Evolutionary conservation across 2,113 vertebrate genomes (phyloP).

Genomic region (Cichladusa arquata): DNA sequence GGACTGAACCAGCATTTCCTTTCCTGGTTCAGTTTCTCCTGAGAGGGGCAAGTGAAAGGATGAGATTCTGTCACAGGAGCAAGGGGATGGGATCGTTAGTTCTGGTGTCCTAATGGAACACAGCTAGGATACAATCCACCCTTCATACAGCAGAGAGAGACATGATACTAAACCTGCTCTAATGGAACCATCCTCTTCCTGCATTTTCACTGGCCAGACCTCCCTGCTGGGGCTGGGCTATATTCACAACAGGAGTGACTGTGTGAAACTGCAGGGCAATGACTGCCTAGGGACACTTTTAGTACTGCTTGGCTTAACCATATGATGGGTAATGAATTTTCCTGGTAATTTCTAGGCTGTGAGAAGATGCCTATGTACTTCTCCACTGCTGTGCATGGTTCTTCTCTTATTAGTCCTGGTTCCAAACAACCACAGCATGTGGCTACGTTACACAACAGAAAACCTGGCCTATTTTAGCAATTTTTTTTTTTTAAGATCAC

Average conservation of each 20-base stretch:
- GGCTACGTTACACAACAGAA: neutral
- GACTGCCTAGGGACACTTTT: neutral
- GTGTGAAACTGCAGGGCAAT: neutral
- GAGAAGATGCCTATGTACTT: neutral
- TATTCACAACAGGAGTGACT: neutral
- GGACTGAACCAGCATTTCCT: neutral
- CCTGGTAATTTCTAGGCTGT: neutral
- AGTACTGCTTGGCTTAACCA: neutral
- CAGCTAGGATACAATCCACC: neutral
- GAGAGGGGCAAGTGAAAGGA: neutral
- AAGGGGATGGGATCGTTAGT: accelerated
- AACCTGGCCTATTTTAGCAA: neutral
- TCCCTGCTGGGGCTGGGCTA: neutral
- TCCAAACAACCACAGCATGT: neutral
- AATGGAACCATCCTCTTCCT: neutral
- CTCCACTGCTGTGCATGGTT: neutral
- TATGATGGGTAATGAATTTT: neutral
- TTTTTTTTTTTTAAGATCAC: neutral
- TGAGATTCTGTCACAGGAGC: neutral
- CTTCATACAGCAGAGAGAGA: neutral
- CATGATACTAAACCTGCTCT: neutral
- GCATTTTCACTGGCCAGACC: neutral
- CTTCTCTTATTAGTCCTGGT: neutral
- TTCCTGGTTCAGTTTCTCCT: neutral
- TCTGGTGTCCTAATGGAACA: neutral